phyloP scores from a whole-genome alignment of 2,797 vertebrate species.

The Manis pentadactyla region DNA sequence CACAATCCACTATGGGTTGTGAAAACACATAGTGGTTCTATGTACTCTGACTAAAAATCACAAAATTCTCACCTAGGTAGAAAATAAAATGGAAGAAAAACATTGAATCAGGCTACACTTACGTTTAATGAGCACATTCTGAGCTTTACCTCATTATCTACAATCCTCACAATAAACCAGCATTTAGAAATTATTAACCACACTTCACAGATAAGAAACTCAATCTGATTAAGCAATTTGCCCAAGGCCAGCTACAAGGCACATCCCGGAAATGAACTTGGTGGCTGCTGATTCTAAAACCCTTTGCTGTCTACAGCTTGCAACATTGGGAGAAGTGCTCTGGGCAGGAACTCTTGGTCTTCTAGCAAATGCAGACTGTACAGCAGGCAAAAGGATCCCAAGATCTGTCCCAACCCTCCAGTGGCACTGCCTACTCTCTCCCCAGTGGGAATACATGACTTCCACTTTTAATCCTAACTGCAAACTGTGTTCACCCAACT shows the following conservation, averaged over 20 bases:
- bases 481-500: background rate
- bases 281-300: background rate
- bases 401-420: background rate
- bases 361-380: background rate
- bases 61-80: slow-evolving; percentile 2
- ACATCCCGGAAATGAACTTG: background rate
- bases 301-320: background rate
- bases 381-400: background rate
- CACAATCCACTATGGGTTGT: background rate
- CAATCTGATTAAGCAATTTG: slow-evolving; percentile 13
- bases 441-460: background rate
- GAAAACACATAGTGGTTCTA: background rate
- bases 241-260: slow-evolving; percentile 35
- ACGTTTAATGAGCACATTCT: background rate
- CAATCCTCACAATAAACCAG: background rate
- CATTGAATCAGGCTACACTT: background rate
- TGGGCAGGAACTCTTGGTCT: background rate
- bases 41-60: slow-evolving; percentile 33
- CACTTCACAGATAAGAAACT: slow-evolving; percentile 3
- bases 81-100: slow-evolving; percentile 59
- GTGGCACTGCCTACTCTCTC: background rate
- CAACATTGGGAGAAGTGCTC: background rate
- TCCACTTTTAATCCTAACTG: background rate
- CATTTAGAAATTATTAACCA: slow-evolving; percentile 59
- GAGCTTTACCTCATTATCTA: slow-evolving; percentile 21